phyloP scores from a whole-genome alignment of 2,113 vertebrate species.

The Malurus melanocephalus region DNA sequence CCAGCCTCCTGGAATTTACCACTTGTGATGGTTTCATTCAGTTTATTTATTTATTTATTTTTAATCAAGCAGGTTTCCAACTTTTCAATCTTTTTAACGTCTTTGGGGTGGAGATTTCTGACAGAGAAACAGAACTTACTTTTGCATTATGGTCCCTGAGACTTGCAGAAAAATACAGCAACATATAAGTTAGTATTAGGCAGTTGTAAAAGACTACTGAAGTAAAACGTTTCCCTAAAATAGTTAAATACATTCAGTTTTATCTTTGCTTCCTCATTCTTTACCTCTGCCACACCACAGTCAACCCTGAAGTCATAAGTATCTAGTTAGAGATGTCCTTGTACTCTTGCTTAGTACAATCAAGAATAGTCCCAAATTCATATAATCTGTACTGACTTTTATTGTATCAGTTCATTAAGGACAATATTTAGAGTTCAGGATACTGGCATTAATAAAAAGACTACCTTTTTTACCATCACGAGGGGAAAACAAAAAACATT shows the following conservation, averaged over 20 bases:
- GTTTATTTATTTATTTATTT: neutral
- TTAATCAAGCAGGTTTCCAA: neutral
- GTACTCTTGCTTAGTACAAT: neutral
- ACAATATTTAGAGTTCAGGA: neutral
- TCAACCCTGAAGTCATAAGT: neutral
- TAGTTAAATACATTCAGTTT: neutral
- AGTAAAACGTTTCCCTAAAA: neutral
- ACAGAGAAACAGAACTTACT: neutral
- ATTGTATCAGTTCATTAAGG: constrained; percentile 34
- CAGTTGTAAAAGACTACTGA: neutral
- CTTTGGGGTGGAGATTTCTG: neutral
- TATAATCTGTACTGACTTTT: constrained; percentile 51
- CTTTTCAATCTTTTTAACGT: neutral
- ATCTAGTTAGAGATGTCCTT: constrained; percentile 14
- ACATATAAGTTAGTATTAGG: neutral
- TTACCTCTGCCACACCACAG: neutral
- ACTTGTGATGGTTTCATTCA: neutral
- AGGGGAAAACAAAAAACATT: neutral
- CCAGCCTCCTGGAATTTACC: neutral
- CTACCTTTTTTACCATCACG: neutral
- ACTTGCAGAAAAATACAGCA: neutral
- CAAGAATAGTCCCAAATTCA: neutral
- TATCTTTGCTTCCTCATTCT: neutral
- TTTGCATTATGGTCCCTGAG: neutral
- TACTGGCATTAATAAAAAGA: constrained; percentile 19